Percentiles rank a stretch among this genome's conserved stretches.
Evolutionary conservation across 1,140 invertebrate genomes (phyloP).

Genomic region (Gonioctena quinquepunctata): DNA sequence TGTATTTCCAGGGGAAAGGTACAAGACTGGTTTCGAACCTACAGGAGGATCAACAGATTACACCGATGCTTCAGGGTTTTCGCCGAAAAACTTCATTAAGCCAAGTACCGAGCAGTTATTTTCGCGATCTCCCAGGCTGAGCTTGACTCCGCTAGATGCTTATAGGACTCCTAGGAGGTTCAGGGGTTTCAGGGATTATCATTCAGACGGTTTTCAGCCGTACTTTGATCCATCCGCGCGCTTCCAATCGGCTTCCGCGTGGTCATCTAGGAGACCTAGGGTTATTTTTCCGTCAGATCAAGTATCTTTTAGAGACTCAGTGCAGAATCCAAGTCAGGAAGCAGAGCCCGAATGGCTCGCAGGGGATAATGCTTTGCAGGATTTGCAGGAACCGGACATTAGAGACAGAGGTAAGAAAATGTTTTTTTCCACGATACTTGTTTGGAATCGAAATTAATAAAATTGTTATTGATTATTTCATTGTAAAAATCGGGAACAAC

Average conservation of each 20-base stretch:
- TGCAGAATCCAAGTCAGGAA: slow-evolving; percentile 23
- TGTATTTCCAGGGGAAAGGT: slow-evolving; percentile 36
- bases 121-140: slow-evolving; percentile 12
- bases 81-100: too few relatives aligned
- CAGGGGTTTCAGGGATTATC: slow-evolving; percentile 34
- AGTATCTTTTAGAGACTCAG: slow-evolving; percentile 49
- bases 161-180: slow-evolving; percentile 43
- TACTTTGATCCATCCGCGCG: slow-evolving; percentile 40
- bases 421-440: too few relatives aligned
- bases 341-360: slow-evolving; percentile 50
- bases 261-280: slow-evolving; percentile 47
- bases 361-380: slow-evolving; percentile 50
- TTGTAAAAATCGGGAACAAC: too few relatives aligned
- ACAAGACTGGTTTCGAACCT: slow-evolving; percentile 36
- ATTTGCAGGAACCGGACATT: slow-evolving; percentile 48
- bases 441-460: too few relatives aligned
- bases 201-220: slow-evolving; percentile 29
- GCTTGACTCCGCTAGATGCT: slow-evolving; percentile 26
- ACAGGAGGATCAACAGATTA: slow-evolving; percentile 30
- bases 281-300: slow-evolving; percentile 55
- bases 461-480: too few relatives aligned
- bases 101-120: neutral
- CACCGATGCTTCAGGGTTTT: slow-evolving; percentile 29
- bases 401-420: slow-evolving; percentile 48
- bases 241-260: slow-evolving; percentile 31